phyloP scores from a whole-genome alignment of 2,888 invertebrate species.

The Dolichomitus sp. region DNA sequence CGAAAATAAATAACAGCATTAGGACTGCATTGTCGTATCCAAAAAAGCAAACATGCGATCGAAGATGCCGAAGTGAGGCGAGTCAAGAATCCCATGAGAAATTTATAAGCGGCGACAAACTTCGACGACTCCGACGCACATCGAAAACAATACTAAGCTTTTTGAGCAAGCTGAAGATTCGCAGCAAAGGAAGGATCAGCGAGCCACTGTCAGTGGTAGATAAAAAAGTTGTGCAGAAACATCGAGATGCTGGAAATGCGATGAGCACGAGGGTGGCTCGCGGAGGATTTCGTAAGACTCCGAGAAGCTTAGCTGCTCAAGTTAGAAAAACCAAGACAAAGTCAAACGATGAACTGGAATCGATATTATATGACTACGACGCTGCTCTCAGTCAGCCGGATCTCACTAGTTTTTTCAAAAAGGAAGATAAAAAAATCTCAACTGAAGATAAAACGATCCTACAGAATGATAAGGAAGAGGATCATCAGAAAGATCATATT shows the following conservation, averaged over 20 bases:
- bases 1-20: slow-evolving; percentile 61
- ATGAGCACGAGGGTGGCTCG: slow-evolving; percentile 70
- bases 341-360: slow-evolving; percentile 39
- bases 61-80: slow-evolving; percentile 63
- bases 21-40: slow-evolving; percentile 52
- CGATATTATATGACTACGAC: slow-evolving; percentile 71
- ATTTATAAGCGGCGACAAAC: slow-evolving; percentile 32
- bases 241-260: slow-evolving; percentile 70
- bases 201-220: slow-evolving; percentile 23
- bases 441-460: slow-evolving; percentile 12
- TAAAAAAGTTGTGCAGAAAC: slow-evolving; percentile 25
- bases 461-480: not conserved
- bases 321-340: slow-evolving; percentile 33
- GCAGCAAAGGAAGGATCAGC: slow-evolving; percentile 41
- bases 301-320: slow-evolving; percentile 47
- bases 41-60: slow-evolving; percentile 55
- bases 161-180: slow-evolving; percentile 70
- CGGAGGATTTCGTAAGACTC: slow-evolving; percentile 58
- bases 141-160: slow-evolving; percentile 69
- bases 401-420: slow-evolving; percentile 64
- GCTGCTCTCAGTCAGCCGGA: slow-evolving; percentile 73
- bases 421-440: not conserved
- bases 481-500: not conserved
- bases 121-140: slow-evolving; percentile 40
- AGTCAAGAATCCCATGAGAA: slow-evolving; percentile 59